Conservation (phyloP, 2,888 invertebrate genomes). For the Chirona hameri region DNA sequence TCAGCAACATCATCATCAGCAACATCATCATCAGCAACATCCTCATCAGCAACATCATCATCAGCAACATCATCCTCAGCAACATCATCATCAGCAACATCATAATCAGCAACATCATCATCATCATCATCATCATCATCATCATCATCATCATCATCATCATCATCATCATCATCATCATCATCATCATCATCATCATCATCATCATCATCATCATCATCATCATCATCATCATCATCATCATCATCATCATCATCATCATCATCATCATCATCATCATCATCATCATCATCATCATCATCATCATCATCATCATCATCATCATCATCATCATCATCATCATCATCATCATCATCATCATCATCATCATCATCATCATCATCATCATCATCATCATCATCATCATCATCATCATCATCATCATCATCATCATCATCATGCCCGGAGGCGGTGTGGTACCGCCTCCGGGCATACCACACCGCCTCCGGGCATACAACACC, state of each 20-base stretch:
- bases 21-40: too few species aligned
- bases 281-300: conserved; percentile 10
- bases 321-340: background rate
- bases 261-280: background rate
- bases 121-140: too few species aligned
- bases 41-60: too few species aligned
- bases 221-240: background rate
- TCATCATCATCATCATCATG: too few species aligned
- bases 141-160: background rate
- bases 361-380: background rate
- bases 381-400: conserved; percentile 11
- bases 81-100: too few species aligned
- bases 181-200: background rate
- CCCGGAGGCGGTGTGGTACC: too few species aligned
- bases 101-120: too few species aligned
- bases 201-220: background rate
- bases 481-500: too few species aligned
- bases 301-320: background rate
- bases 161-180: conserved; percentile 4
- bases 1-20: too few species aligned
- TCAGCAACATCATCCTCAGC: too few species aligned
- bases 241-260: conserved; percentile 1
- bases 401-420: background rate
- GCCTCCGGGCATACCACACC: too few species aligned
- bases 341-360: background rate